Base-by-base conservation (phyloP, 2,888 invertebrate genomes). In the Crossocerus cetratus region DNA sequence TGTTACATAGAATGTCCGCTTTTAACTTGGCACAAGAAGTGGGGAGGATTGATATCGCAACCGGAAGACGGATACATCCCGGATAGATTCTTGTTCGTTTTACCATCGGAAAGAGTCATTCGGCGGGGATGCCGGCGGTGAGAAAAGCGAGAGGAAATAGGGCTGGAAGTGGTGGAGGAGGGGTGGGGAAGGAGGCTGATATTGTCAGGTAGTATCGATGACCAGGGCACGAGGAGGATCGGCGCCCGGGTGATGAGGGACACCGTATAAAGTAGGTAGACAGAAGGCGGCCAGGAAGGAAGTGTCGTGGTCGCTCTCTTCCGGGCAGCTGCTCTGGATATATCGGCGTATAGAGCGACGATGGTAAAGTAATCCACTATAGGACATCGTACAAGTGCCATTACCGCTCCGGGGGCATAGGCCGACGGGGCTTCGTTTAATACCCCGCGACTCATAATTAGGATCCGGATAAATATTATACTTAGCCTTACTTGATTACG, bases 331-430 rank as follows among this genome's bases (percentile, higher is more conserved):
- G 89, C 74, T 73, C 78, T 83, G 83, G 82, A 82, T 86, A 32
- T 32, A 86, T 83, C 80, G 82, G 81, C 80, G 71, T 74, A 66
- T 61, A 14, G 79, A 80, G 82, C 79, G 78, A 79, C 84, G 74
- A 77, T 78, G 85, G 87, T 88, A 86, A 88, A 89, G 87, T 89
- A 88, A 89, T 89, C 87, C 88, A 89, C 85, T 86, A 88, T 86
- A 83, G 84, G 89, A 89, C 83, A 84, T 84, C 89, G 80, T 86
- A 88, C 87, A 90, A 90, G 89, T 90, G 89, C 88, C 85, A 87
- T 87, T 87, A 86, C 84, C 84, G 80, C 82, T 32, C 32, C 32
- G 8, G 32, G 32, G 8, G 32, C 76, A 81, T 74, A 76, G 77
- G 78, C 78, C 75, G 69, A 78, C 77, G 74, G 78, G 89, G 88